A percentile compares a stretch with the other conserved stretches of the same genome.
These are phyloP conservation scores for Perognathus longimembris DNA, from an alignment of 2,113 vertebrate genomes.

Conservation along the genomic window DNA sequence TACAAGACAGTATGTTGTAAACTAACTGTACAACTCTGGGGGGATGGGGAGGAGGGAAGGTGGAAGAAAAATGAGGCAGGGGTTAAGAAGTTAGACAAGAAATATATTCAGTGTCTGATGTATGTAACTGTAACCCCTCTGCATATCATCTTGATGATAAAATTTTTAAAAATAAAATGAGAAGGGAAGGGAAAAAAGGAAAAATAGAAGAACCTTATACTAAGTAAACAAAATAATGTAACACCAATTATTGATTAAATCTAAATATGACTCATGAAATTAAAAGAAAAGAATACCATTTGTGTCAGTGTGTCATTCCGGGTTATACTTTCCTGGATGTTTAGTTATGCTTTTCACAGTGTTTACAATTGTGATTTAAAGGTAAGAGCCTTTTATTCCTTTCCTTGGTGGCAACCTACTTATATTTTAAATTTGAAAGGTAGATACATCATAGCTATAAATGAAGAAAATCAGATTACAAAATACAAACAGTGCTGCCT, in stretches of 20 bases:
- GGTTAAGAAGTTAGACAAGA: too few species aligned
- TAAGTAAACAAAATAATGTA: constrained; percentile 15
- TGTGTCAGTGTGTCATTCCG: constrained; percentile 56
- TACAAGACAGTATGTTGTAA: too few species aligned
- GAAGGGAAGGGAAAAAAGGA: too few species aligned
- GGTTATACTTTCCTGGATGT: constrained; percentile 28
- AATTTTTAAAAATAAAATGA: too few species aligned
- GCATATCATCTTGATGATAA: too few species aligned
- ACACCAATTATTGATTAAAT: neutral
- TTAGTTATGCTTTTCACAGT: constrained; percentile 57
- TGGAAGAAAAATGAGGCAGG: too few species aligned
- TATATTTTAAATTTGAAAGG: constrained; percentile 41
- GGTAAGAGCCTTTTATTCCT: constrained; percentile 51
- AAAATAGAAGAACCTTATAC: neutral
- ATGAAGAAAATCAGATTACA: constrained; percentile 60
- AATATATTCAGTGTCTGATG: too few species aligned
- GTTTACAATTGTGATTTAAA: constrained; percentile 50
- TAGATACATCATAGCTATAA: constrained; percentile 62
- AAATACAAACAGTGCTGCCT: constrained; percentile 61
- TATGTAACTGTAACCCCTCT: too few species aligned
- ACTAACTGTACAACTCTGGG: too few species aligned
- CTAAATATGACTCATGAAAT: constrained; percentile 37
- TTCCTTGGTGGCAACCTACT: constrained; percentile 47
- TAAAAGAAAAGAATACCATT: constrained; percentile 17
- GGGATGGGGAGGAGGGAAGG: too few species aligned